Percentiles rank a stretch among this genome's conserved stretches.
phyloP scores from a whole-genome alignment of 2,113 vertebrate species.

The Anseranas semipalmata region DNA sequence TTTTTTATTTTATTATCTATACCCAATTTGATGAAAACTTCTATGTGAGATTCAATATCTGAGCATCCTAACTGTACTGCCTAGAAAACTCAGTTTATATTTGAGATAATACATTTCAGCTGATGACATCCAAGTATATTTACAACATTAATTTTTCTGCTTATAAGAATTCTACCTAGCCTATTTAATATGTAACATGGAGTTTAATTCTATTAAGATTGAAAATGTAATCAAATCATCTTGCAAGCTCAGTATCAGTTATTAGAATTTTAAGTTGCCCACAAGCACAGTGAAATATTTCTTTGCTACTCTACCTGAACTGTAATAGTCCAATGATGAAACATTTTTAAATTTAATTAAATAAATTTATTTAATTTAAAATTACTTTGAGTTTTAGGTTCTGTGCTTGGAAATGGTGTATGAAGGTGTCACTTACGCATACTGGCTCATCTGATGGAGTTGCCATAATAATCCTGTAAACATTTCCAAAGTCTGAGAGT shows the following conservation, averaged over 20 bases:
- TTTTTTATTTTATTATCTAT: background rate
- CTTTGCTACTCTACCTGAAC: background rate
- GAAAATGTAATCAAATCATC: background rate
- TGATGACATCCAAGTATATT: background rate
- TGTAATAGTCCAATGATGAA: background rate
- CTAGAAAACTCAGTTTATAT: background rate
- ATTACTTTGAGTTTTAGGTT: background rate
- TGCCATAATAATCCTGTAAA: background rate
- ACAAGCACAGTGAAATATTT: background rate
- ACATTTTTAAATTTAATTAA: slow-evolving; percentile 7
- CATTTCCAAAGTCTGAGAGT: background rate
- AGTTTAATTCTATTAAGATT: background rate
- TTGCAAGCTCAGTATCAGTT: background rate
- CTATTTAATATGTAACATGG: background rate
- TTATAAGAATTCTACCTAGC: background rate
- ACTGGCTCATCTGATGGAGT: background rate
- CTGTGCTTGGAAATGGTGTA: background rate
- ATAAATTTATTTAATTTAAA: background rate
- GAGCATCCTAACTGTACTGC: background rate
- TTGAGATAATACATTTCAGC: background rate
- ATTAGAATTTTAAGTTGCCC: background rate
- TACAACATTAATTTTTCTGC: background rate
- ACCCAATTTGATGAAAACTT: background rate
- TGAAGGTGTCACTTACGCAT: background rate
- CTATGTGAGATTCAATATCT: background rate